phyloP scores from a whole-genome alignment of 2,888 invertebrate genomes.

The Idaea straminata region DNA sequence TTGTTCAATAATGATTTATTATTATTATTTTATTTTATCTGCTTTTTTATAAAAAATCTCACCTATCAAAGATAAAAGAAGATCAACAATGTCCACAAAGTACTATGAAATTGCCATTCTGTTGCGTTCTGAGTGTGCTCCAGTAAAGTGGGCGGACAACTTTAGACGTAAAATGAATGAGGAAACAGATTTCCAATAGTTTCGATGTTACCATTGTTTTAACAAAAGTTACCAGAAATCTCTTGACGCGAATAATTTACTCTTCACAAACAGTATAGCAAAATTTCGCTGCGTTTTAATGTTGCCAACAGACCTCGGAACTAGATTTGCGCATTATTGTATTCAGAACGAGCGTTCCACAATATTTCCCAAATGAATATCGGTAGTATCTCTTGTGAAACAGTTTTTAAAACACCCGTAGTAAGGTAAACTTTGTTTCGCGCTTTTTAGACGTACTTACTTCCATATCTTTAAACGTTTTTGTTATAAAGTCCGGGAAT shows the following conservation, averaged over 20 bases:
- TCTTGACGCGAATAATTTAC: slow-evolving; percentile 24
- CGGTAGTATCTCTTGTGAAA: slow-evolving; percentile 52
- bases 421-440: slow-evolving; percentile 43
- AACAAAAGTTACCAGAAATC: slow-evolving; percentile 22
- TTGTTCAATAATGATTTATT: too few relatives aligned
- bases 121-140: too few relatives aligned
- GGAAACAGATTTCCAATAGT: too few relatives aligned
- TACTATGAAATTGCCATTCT: too few relatives aligned
- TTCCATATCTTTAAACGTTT: slow-evolving; percentile 47
- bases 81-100: too few relatives aligned
- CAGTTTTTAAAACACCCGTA: slow-evolving; percentile 45
- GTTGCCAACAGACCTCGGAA: slow-evolving; percentile 33
- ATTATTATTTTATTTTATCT: too few relatives aligned
- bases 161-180: background rate
- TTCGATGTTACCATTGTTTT: slow-evolving; percentile 17
- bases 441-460: slow-evolving; percentile 41
- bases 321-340: slow-evolving; percentile 50
- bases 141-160: slow-evolving; percentile 16
- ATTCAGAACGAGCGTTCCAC: slow-evolving; percentile 48
- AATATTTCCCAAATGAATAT: slow-evolving; percentile 59
- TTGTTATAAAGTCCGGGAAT: slow-evolving; percentile 22
- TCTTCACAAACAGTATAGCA: slow-evolving; percentile 22
- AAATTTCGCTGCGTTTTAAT: slow-evolving; percentile 35
- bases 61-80: too few relatives aligned
- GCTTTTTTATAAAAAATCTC: too few relatives aligned